Evolutionary conservation across 2,888 invertebrate genomes (phyloP), one percentile per base, ranked within the genome.

Genomic region (Sesamia inferens): DNA sequence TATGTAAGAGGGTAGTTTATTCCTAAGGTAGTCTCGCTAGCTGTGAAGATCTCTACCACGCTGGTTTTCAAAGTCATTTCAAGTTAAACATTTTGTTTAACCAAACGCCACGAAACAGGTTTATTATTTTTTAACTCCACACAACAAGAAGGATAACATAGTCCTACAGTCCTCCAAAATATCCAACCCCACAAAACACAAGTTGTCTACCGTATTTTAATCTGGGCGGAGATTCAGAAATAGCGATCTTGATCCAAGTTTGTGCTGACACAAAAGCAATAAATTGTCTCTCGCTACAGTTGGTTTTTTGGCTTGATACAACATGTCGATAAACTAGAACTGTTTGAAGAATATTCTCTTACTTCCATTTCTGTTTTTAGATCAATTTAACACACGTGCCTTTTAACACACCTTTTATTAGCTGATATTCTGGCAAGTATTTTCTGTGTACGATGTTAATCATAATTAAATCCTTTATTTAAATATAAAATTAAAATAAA

Each of bases 251-350:
- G 59, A 61, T 76, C 39, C n/a, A 42, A 42, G 14, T 31, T 61
- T 8, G 0, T 13, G 58, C 68, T 68, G 73, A 78, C 64, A 68
- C 7, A 73, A n/a, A 16, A 22, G 44, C 51, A 73, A 74, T 74
- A 68, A 74, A 74, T 78, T 39, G 0, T 59, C 13, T 14, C 48
- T 31, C 44, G 65, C 74, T 57, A 78, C 78, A 59, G 64, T 78
- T 78, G 68, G 65, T 24, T 78, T 74, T 68, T 73, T 78, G 78
- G 78, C 78, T 74, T n/a, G 78, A 78, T 74, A 78, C 68, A 74
- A 74, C 22, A 42, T 31, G 42, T 55, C 61, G 57, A 71, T 76
- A 76, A 75, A 68, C 39, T 42, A 19, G 31, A 57, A 19, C 44
- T 68, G 68, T 55, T 64, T 44, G 47, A 48, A n/a, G 19, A 51